Evolutionary conservation across 2,113 vertebrate genomes (phyloP), one percentile per base, ranked within the genome.

Genomic region (Arothron firmamentum): DNA sequence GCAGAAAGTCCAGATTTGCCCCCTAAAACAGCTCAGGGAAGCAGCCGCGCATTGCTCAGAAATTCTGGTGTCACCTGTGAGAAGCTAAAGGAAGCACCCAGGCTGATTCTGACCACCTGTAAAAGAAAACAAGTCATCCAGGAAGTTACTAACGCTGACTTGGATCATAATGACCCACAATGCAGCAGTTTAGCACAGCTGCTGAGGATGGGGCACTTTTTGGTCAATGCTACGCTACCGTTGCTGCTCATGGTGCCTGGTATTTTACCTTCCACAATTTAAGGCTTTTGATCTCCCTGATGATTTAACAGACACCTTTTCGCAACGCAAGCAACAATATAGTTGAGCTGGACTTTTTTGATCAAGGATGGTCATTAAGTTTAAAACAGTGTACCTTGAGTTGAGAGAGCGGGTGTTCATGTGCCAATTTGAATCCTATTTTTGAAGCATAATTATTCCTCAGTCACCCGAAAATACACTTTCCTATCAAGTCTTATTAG

Each of bases 381-480:
- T 45, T 45, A 15, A 31, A 31, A 31, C 3, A 31, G 28, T 9
- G 28, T 6, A 45, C 13, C 16, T 45, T 45, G 13, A 58, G 64
- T 61, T 1, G 18, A 62, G 65, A 67, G 34, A 72, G 74, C 18
- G 20, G 79, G 64, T 20, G 54, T 81, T 85, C 61, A 88, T 83
- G 90, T 91, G 90, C 88, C 89, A 91, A 90, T 82, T 83, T 80
- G 67, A 88, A 86, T 75, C 70, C 63, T 89, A 87, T 90, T 89
- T 89, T 90, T 86, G 43, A 74, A 79, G 75, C 68, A 52, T 83
- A 82, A 88, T 88, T 88, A 85, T 88, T 90, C 75, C 69, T 87
- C 75, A 70, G 73, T 74, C 28, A 54, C 72, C 88, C 85, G 87
- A 78, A 85, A 85, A 82, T 15, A 85, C 67, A 60, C 79, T 85